Evolutionary conservation across 2,888 invertebrate species (phyloP).

Genomic region (Drosophila antonietae): DNA sequence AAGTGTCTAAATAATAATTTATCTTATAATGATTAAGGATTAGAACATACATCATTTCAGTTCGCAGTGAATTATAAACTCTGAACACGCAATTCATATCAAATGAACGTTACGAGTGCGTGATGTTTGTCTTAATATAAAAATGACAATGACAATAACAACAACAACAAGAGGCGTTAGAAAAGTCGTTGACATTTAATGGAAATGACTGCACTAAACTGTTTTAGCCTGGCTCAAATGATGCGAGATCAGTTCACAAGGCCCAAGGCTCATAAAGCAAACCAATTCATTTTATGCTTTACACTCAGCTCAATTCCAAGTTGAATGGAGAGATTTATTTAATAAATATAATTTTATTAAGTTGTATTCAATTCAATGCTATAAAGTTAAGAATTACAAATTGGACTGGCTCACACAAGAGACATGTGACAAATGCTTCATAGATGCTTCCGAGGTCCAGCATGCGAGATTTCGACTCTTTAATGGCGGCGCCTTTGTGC

Average conservation of each 20-base stretch:
- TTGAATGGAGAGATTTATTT: background rate
- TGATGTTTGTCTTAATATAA: constrained; percentile 63
- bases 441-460: constrained; percentile 11
- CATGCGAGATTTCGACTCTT: constrained; percentile 39
- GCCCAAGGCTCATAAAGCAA: background rate
- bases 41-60: constrained; percentile 29
- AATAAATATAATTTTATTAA: background rate
- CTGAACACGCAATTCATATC: constrained; percentile 67
- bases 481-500: constrained; percentile 71
- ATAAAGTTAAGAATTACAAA: background rate
- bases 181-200: background rate
- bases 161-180: background rate
- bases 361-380: background rate
- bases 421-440: constrained; percentile 33
- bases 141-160: background rate
- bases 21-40: constrained; percentile 1
- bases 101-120: constrained; percentile 65
- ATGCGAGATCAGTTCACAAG: background rate
- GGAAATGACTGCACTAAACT: background rate
- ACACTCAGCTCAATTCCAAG: background rate
- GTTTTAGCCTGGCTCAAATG: background rate
- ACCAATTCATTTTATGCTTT: background rate
- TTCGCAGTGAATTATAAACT: constrained; percentile 49
- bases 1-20: constrained; percentile 4
- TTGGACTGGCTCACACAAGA: background rate